A percentile compares a stretch with the other conserved stretches of the same genome.
These are phyloP conservation scores for Peromyscus maniculatus DNA, from an alignment of 2,113 vertebrate genomes.

Conservation along the genomic window DNA sequence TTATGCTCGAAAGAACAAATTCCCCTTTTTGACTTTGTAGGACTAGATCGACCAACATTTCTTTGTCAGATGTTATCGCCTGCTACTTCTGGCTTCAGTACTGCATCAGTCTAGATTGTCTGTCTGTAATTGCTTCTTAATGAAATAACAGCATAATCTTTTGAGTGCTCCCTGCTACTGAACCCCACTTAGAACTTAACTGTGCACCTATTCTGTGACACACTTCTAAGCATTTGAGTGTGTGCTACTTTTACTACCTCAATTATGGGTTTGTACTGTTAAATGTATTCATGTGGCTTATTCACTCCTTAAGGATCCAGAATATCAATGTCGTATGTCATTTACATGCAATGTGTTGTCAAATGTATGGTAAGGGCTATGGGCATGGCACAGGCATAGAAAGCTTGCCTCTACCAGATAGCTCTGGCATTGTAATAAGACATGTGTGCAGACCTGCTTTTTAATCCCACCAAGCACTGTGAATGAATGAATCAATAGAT, in stretches of 20 bases:
- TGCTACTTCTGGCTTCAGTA: neutral
- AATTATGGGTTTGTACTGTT: neutral
- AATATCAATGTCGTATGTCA: neutral
- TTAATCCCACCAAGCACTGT: neutral
- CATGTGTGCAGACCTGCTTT: neutral
- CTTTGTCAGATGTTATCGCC: neutral
- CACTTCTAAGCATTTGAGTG: neutral
- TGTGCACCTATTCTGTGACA: neutral
- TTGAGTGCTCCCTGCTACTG: neutral
- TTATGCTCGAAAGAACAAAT: neutral
- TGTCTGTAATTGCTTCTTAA: conserved; percentile 44
- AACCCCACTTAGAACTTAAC: conserved; percentile 13
- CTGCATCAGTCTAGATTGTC: neutral
- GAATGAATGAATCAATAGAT: neutral
- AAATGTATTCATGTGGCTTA: neutral
- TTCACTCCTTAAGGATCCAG: neutral
- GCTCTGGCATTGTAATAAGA: neutral
- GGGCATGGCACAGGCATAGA: neutral
- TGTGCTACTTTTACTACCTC: neutral
- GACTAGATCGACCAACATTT: neutral
- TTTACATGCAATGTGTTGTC: neutral
- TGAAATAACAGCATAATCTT: neutral
- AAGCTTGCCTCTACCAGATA: neutral
- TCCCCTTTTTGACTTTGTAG: neutral
- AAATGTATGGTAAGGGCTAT: neutral